phyloP scores from a whole-genome alignment of 2,113 vertebrate species.

The Dissostichus mawsoni region DNA sequence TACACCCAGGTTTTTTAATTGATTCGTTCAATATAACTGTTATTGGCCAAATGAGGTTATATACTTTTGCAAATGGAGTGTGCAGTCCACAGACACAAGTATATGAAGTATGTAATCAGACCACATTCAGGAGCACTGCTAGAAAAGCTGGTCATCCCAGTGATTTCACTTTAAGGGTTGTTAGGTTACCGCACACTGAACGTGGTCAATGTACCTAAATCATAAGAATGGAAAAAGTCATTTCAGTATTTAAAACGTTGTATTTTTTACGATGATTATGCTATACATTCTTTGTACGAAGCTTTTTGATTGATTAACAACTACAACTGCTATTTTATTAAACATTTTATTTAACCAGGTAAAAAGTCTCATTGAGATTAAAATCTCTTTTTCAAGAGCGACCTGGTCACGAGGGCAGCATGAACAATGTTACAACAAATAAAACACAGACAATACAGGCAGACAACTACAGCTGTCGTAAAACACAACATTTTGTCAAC shows the following conservation, averaged over 20 bases:
- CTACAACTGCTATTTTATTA: not conserved
- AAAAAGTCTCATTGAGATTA: not conserved
- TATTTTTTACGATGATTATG: not conserved
- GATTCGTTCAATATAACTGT: not conserved
- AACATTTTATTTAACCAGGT: not conserved
- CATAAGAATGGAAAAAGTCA: not conserved
- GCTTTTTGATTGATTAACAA: not conserved
- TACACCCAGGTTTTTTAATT: not conserved
- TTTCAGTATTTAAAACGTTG: not conserved
- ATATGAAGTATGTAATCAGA: slow-evolving; percentile 14
- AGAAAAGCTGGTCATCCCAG: not conserved
- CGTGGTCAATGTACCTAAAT: not conserved
- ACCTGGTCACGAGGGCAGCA: no score
- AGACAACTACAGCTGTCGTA: no score
- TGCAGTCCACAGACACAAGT: not conserved
- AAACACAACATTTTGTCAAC: no score
- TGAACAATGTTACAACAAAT: no score
- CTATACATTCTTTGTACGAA: no score
- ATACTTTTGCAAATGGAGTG: not conserved
- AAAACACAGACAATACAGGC: no score
- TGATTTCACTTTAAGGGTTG: not conserved
- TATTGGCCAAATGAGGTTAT: not conserved
- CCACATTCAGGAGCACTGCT: not conserved
- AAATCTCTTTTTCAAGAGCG: not conserved
- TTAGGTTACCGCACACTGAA: not conserved